Base-by-base conservation (phyloP, 2,113 vertebrate species). In the Gymnobelideus leadbeateri region DNA sequence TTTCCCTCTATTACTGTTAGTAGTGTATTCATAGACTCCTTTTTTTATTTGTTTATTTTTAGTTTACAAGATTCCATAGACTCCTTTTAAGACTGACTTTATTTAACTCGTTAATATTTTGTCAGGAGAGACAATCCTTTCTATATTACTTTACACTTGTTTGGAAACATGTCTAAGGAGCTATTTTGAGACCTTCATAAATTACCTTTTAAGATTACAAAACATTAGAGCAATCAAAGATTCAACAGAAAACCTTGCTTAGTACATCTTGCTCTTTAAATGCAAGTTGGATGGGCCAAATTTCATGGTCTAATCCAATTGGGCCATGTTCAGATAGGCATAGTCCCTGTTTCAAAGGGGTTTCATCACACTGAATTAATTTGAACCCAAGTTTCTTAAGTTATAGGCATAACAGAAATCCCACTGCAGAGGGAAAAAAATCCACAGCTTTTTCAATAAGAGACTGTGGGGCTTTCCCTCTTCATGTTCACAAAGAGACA, bases 291-390 rank as follows among this genome's bases (percentile, higher is more conserved):
- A 92, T 95, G 19, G 93, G 54, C 55, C 89, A 94, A 93, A 94
- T 96, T 94, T 97, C 97, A 97, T 97, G 94, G 91, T 57, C 61
- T 97, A 96, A 97, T 97, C 95, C 97, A 93, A 97, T 96, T 97
- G 97, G 97, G 96, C 61, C 89, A 96, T 3, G 26, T 93, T 97
- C n/a, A 93, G 89, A 93, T 61, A 96, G 92, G 93, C 93, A 97
- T 37, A 97, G 93, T 95, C 96, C 97, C 53, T 96, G 54, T 97
- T 96, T 97, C 98, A 97, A 93, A 97, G 92, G 91, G 23, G 51
- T 95, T 96, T 97, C 96, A 95, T 95, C 90, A 96, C 47, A 93
- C 51, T 97, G 96, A 97, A 97, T 97, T 97, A 97, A 51, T 53
- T 51, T 91, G 94, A 95, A 96, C 89, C 89, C 93, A 97, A 94